A percentile compares a stretch with the other conserved stretches of the same genome.
These are phyloP conservation scores for Opisthocomus hoazin DNA, from an alignment of 2,113 vertebrate species.

Conservation along the genomic window DNA sequence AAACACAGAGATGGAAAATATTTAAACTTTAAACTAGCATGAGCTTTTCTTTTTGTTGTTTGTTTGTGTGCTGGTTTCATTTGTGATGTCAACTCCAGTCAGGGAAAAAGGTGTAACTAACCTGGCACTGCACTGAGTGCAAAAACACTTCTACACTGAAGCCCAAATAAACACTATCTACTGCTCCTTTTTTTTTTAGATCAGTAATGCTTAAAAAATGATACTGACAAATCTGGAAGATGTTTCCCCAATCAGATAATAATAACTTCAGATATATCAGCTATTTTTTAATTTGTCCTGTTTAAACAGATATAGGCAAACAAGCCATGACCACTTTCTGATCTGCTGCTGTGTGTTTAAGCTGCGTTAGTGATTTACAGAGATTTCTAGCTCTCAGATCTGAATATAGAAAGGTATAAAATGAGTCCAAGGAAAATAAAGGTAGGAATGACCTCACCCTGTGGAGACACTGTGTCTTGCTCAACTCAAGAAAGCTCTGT, in stretches of 20 bases:
- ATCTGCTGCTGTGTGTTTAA: neutral
- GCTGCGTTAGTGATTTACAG: neutral
- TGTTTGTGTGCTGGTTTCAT: conserved; percentile 16
- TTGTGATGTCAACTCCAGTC: neutral
- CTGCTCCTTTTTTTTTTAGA: neutral
- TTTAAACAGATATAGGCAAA: neutral
- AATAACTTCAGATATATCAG: neutral
- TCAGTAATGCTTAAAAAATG: neutral
- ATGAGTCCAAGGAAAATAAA: conserved; percentile 50
- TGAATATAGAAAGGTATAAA: neutral
- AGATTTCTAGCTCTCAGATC: neutral
- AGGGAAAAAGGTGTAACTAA: neutral
- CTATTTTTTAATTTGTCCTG: neutral
- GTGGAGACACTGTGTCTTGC: conserved; percentile 26
- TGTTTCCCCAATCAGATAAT: neutral
- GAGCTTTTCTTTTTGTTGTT: neutral
- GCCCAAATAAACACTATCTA: neutral
- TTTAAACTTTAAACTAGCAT: neutral
- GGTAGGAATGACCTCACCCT: conserved; percentile 46
- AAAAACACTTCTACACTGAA: neutral
- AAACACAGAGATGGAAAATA: conserved; percentile 56
- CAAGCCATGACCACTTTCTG: neutral
- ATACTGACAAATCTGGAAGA: neutral
- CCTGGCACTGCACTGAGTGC: neutral
- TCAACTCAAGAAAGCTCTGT: neutral